Conservation (phyloP, 2,888 invertebrate genomes). For the Meganola albula region DNA sequence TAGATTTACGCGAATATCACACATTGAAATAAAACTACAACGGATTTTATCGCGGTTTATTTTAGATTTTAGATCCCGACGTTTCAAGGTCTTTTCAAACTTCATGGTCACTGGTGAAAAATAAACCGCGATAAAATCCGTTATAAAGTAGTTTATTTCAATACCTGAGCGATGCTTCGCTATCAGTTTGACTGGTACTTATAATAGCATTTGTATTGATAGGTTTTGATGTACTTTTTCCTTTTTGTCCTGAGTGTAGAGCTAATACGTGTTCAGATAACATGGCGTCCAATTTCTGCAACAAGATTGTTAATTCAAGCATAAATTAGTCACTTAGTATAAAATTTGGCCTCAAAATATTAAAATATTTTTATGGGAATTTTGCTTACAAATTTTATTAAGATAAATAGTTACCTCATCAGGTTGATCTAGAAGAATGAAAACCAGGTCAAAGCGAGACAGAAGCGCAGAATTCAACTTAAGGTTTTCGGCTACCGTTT, state of each 20-base stretch:
- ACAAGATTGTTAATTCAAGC: slow-evolving; percentile 31
- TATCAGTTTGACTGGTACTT: slow-evolving; percentile 50
- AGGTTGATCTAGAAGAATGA: slow-evolving; percentile 91
- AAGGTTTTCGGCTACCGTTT: slow-evolving; percentile 93
- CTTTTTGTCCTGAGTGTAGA: slow-evolving; percentile 78
- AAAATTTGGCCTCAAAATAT: not conserved
- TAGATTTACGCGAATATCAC: too few species aligned
- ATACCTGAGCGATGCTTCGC: slow-evolving; percentile 50
- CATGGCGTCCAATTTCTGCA: slow-evolving; percentile 84
- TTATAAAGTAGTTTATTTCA: too few species aligned
- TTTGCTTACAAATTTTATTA: not conserved
- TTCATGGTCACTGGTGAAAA: too few species aligned
- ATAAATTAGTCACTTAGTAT: not conserved
- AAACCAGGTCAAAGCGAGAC: slow-evolving; percentile 95
- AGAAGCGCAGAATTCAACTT: slow-evolving; percentile 90
- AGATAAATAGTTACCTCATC: slow-evolving; percentile 78
- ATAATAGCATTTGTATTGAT: slow-evolving; percentile 39
- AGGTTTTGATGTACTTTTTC: slow-evolving; percentile 30
- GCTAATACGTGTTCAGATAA: slow-evolving; percentile 91
- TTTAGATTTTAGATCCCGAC: too few species aligned
- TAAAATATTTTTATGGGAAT: not conserved
- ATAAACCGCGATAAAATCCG: too few species aligned
- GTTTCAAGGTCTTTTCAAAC: too few species aligned
- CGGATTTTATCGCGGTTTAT: too few species aligned
- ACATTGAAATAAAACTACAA: too few species aligned